Evolutionary conservation across 2,888 invertebrate species (phyloP), one percentile per base, ranked within the genome.

Genomic region (Melikaiella ostensackeni): DNA sequence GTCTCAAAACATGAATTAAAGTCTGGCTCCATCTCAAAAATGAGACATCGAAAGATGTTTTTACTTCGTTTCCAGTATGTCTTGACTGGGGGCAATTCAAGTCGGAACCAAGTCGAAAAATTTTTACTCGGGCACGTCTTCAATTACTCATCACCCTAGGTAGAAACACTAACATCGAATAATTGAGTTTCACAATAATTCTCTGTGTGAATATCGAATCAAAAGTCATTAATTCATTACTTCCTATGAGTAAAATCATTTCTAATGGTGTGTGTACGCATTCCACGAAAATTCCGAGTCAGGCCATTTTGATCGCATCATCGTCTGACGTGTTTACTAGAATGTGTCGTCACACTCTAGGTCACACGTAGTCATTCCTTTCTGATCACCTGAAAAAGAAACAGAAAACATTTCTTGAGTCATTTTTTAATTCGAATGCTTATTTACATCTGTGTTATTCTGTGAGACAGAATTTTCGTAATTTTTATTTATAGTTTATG

Each of bases 301-400:
- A 42, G 4, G n/a, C 21, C 38, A 64, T 64, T 35, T 38, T 42
- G 24, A 21, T 38, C 21, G 38, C 64, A 42, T 64, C 64, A 64
- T 64, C 24, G 13, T 64, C 38, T 64, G 42, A 64, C 38, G 64
- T 64, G 64, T 42, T 57, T 24, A 57, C 24, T 24, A 63, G 33
- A 63, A 63, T 63, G 19, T 64, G 13, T 42, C 33, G 57, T 57
- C 57, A 57, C 24, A 57, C 57, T 24, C 50, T 50, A 50, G n/a
- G 57, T 57, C 57, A 57, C 11, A 21, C 57, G n/a, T 38, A 33
- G 63, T 63, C 35, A 63, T 63, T 63, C 19, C 33, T 64, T 64
- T 64, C 35, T 38, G 30, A 57, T 57, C 50, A 21, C 11, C 3
- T 24, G 57, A 13, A 57, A 57, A 21, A 24, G 5, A 11, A 57